Evolutionary conservation across 2,888 invertebrate genomes (phyloP).

Genomic region (Lithosia quadra): DNA sequence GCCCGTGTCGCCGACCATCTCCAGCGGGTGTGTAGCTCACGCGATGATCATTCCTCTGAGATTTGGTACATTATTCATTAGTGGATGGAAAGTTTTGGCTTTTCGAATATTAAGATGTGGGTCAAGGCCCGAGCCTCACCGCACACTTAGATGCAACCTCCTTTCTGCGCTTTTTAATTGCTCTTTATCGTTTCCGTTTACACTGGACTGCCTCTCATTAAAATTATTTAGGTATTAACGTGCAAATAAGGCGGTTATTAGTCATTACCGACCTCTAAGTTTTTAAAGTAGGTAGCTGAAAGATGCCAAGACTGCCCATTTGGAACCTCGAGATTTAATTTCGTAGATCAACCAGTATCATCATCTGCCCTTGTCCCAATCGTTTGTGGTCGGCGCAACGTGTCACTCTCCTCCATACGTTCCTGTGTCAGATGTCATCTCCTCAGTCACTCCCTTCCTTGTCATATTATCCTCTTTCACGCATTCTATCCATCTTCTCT

Average conservation of each 20-base stretch:
- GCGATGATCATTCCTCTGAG: conserved; percentile 41
- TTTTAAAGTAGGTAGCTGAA: background rate
- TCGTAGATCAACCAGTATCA: background rate
- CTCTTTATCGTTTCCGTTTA: conserved; percentile 56
- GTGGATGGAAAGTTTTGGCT: conserved; percentile 71
- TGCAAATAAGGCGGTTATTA: background rate
- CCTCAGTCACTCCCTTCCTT: too few species aligned
- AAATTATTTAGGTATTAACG: background rate
- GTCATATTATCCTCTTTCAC: too few species aligned
- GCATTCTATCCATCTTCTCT: too few species aligned
- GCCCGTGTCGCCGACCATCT: background rate
- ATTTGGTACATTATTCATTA: conserved; percentile 67
- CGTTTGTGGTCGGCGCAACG: too few species aligned
- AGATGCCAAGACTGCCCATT: background rate
- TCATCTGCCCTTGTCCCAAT: too few species aligned
- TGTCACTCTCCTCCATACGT: too few species aligned
- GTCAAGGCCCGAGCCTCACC: conserved; percentile 63
- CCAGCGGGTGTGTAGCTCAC: conserved; percentile 21
- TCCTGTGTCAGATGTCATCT: too few species aligned
- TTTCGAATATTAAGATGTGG: conserved; percentile 71
- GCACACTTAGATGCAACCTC: conserved; percentile 67
- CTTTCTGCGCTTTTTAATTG: conserved; percentile 64
- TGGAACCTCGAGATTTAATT: background rate
- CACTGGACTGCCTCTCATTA: conserved; percentile 9
- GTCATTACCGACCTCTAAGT: background rate